A percentile compares a stretch with the other conserved stretches of the same genome.
Conservation (phyloP, 2,797 vertebrate genomes). For the Tapirus indicus region DNA sequence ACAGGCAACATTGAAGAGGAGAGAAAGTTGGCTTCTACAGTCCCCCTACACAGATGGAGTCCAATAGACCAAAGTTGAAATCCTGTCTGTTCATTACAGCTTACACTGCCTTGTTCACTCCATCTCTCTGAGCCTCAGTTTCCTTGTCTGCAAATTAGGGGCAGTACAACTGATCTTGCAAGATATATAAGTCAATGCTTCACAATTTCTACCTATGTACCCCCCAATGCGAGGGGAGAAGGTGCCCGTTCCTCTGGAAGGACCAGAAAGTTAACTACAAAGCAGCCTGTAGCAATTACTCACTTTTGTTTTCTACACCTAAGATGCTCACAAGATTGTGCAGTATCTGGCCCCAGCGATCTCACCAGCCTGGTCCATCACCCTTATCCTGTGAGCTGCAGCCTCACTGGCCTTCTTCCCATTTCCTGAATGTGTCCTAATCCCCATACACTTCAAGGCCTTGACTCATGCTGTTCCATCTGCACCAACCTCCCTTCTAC, state of each 20-base stretch:
- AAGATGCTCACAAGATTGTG: not conserved
- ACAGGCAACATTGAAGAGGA: conserved; percentile 12
- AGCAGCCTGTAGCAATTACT: not conserved
- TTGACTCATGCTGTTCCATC: not conserved
- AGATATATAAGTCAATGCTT: not conserved
- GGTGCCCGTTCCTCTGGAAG: not conserved
- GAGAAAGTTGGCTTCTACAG: not conserved
- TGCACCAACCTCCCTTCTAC: not conserved
- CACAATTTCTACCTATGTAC: not conserved
- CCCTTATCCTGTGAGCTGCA: not conserved
- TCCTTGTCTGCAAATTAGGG: conserved; percentile 7
- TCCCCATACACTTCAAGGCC: not conserved
- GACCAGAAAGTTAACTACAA: not conserved
- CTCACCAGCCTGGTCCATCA: not conserved
- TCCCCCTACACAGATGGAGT: not conserved
- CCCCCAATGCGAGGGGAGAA: not conserved
- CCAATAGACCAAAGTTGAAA: not conserved
- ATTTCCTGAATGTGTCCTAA: not conserved
- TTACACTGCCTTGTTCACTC: not conserved
- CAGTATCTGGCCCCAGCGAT: not conserved
- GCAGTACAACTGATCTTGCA: not conserved
- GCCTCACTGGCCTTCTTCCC: not conserved
- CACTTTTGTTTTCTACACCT: not conserved
- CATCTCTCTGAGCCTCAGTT: not conserved
- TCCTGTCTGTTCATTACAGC: not conserved